A percentile compares a stretch with the other conserved stretches of the same genome.
These are phyloP conservation scores for Cosmorhoe ocellata DNA, from an alignment of 2,888 invertebrate genomes.

Conservation along the genomic window DNA sequence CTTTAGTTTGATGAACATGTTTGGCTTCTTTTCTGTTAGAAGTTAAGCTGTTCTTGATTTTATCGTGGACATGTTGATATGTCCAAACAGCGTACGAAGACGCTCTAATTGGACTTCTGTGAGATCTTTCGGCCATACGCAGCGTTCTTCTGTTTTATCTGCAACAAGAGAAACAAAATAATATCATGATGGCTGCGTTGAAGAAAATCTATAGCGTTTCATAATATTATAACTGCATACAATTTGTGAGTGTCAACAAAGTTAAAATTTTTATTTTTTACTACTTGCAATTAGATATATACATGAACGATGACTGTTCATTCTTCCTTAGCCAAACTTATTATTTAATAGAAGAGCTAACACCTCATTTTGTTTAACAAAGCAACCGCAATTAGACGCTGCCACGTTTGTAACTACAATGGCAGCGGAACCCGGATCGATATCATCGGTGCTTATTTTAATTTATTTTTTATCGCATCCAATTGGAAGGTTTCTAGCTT, in stretches of 20 bases:
- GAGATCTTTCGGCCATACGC: constrained; percentile 77
- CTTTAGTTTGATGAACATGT: constrained; percentile 42
- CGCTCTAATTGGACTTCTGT: constrained; percentile 70
- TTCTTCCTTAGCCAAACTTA: constrained; percentile 66
- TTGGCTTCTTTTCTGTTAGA: constrained; percentile 18
- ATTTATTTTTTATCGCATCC: constrained; percentile 80
- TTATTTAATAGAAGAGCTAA: constrained; percentile 80
- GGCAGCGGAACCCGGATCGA: constrained; percentile 67
- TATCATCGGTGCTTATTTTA: constrained; percentile 78
- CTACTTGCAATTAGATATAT: constrained; percentile 13
- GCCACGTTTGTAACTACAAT: constrained; percentile 71
- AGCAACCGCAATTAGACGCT: constrained; percentile 77
- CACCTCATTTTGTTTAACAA: constrained; percentile 81
- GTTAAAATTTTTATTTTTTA: no score
- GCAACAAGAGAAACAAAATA: constrained; percentile 52
- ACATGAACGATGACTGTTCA: constrained; percentile 28
- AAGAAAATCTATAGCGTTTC: no score
- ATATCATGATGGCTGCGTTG: no score
- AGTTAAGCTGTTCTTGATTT: constrained; percentile 27
- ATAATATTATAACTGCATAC: no score
- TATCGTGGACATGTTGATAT: constrained; percentile 36
- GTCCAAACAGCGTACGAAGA: constrained; percentile 75
- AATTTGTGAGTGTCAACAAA: no score
- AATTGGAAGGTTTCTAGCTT: constrained; percentile 62
- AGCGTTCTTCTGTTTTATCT: constrained; percentile 68